Evolutionary conservation across 2,888 invertebrate genomes (phyloP), one percentile per base, ranked within the genome.

Genomic region (Diadegma fenestrale): DNA sequence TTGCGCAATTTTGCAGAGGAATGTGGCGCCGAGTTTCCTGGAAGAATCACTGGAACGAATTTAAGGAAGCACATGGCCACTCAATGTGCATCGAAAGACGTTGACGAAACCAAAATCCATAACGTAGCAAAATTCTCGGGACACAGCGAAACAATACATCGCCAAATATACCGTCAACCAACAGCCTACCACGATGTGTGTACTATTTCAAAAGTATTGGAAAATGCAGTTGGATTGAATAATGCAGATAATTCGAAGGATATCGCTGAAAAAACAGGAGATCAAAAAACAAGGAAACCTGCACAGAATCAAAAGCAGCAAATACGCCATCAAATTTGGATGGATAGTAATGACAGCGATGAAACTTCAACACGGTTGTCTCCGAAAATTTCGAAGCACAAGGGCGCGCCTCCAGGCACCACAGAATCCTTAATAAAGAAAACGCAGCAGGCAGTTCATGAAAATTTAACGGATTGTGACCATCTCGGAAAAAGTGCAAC

Each of bases 51-150:
- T 48, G 84, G 75, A 22, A 82, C 81, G 14, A 19, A 48, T 45
- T 58, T 84, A 2, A 69, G 77, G 22, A 84, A 84, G 26, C 84
- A 84, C 54, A 51, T 85, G 8, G 85, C 85, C 26, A 85, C 85
- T 22, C 63, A 63, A 43, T 76, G 76, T 33, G 82, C 82, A 19
- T 58, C 72, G 3, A 19, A 54, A 12, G 76, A 85, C 45, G 66
- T 82, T 19, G 82, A 82, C 48, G 82, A 82, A 41, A 82, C 69
- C n/a, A 41, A 73, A 73, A 72, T 85, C 10, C 48, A 77, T 26
- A 82, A 82, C 26, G 26, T 85, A n/a, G 69, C 82, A 3, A 82
- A 82, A 22, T 85, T 85, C 26, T 72, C 82, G 82, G 82, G 85
- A n/a, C 85, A 85, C 26, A 69, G 37, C 5, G 78, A 84, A 26